Conservation (phyloP, 1,140 invertebrate genomes). For the Neuroterus valhalla region DNA sequence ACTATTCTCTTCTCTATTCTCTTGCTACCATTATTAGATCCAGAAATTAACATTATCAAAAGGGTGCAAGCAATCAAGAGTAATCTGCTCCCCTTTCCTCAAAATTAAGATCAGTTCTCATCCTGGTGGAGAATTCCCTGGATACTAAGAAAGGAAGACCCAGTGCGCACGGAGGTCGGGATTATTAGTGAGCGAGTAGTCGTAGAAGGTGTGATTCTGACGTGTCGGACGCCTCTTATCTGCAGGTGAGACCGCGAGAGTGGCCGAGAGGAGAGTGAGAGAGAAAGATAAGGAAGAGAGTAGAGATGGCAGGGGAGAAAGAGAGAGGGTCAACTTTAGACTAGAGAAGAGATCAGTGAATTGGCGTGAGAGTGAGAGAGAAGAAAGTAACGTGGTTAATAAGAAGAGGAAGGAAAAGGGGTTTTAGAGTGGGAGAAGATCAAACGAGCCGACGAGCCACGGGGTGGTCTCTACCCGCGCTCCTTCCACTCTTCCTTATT, state of each 20-base stretch:
- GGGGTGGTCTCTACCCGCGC: conserved; percentile 74
- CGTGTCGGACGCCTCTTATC: conserved; percentile 68
- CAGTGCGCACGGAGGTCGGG: conserved; percentile 49
- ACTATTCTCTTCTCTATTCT: too few relatives aligned
- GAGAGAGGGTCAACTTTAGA: conserved; percentile 39
- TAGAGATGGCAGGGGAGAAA: conserved; percentile 21
- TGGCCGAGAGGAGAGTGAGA: conserved; percentile 25
- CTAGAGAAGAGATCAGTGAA: conserved; percentile 39
- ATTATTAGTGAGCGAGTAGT: conserved; percentile 68
- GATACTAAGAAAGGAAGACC: conserved; percentile 48
- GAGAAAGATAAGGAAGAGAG: conserved; percentile 14
- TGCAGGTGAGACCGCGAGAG: conserved; percentile 65
- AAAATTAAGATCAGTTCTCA: conserved; percentile 8
- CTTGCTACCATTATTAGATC: too few relatives aligned
- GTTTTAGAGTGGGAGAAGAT: conserved; percentile 71
- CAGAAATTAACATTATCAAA: background rate
- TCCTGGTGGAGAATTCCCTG: conserved; percentile 46
- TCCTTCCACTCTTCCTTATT: conserved; percentile 52
- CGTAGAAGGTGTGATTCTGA: conserved; percentile 74
- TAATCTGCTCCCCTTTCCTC: conserved; percentile 3
- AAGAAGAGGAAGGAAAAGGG: conserved; percentile 47
- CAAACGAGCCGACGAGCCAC: conserved; percentile 75
- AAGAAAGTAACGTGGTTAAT: conserved; percentile 35
- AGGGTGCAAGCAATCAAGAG: background rate
- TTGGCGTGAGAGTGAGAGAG: conserved; percentile 33